These are phyloP conservation scores for Miltochrista miniata DNA, from an alignment of 2,888 invertebrate genomes.

Conservation along the genomic window DNA sequence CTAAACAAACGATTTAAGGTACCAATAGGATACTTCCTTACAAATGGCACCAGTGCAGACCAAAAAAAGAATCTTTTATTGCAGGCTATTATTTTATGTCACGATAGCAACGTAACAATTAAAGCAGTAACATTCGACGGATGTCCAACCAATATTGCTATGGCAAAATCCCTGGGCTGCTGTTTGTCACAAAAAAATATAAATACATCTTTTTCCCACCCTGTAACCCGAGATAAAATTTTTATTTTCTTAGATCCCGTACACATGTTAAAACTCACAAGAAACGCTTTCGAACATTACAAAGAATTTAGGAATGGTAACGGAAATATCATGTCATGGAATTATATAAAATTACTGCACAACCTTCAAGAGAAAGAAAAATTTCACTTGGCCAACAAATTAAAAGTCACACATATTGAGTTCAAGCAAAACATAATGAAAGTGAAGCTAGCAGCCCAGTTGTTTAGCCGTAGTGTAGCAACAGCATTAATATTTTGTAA, in stretches of 20 bases:
- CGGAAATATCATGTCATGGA: background rate
- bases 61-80: background rate
- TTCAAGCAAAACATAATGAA: background rate
- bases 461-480: constrained; percentile 1
- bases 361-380: background rate
- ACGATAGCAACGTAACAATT: background rate
- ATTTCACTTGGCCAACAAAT: background rate
- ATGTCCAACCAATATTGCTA: background rate
- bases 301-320: background rate
- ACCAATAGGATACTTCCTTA: background rate
- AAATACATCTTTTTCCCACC: background rate
- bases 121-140: background rate
- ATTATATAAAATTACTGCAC: background rate
- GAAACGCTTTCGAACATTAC: background rate
- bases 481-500: background rate
- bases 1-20: background rate
- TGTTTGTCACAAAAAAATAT: background rate
- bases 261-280: background rate
- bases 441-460: background rate
- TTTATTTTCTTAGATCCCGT: background rate
- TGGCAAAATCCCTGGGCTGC: background rate
- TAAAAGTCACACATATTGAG: background rate
- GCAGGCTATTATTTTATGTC: background rate
- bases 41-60: background rate
- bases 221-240: background rate